phyloP scores from a whole-genome alignment of 2,113 vertebrate species.

The Hyperopisus bebe region DNA sequence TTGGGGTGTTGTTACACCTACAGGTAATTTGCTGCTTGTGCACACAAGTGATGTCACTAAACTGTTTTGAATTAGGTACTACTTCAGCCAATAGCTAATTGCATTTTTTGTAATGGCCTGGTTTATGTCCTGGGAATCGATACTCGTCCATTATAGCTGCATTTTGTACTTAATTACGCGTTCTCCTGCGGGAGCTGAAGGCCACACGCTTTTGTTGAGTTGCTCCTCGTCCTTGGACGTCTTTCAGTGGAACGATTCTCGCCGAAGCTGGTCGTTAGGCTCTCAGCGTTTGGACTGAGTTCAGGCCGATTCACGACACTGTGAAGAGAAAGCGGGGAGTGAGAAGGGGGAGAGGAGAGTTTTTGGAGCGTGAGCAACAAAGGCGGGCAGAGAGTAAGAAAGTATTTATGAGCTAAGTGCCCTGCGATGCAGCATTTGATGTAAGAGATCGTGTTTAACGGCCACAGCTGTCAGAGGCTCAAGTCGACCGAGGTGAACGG shows the following conservation, averaged over 20 bases:
- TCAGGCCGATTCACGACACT: neutral
- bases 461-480: neutral
- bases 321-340: neutral
- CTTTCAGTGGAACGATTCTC: neutral
- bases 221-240: neutral
- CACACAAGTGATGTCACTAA: neutral
- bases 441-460: neutral
- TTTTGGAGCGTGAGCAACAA: neutral
- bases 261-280: neutral
- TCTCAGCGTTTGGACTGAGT: neutral
- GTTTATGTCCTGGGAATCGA: neutral
- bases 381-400: neutral
- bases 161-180: neutral
- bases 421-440: neutral
- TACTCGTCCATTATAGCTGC: neutral
- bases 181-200: neutral
- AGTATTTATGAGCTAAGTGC: neutral
- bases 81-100: neutral
- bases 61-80: neutral
- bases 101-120: neutral
- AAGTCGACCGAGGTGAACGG: neutral
- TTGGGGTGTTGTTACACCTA: neutral
- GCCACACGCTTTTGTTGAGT: neutral
- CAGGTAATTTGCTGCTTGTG: neutral
- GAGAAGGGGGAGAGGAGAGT: neutral